These are phyloP conservation scores for Condylura cristata DNA, from an alignment of 2,113 vertebrate species.

Conservation along the genomic window DNA sequence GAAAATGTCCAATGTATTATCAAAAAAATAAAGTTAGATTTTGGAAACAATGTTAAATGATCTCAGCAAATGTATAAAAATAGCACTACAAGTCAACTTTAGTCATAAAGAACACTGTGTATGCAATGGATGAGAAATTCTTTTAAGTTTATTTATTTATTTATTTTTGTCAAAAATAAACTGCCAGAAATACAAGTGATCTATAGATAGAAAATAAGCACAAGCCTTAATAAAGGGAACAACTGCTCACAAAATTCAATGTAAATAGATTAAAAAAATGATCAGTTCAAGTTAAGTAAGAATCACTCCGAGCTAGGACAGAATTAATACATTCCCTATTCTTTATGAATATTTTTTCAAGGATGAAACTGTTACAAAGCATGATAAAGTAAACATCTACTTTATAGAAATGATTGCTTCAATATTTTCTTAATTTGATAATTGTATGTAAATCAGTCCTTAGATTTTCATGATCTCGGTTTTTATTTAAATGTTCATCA, in stretches of 20 bases:
- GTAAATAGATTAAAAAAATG: not conserved
- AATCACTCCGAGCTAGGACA: not conserved
- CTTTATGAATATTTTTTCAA: not conserved
- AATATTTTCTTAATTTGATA: too few relatives aligned
- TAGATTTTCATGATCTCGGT: too few relatives aligned
- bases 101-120: not conserved
- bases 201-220: not conserved
- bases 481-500: too few relatives aligned
- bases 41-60: not conserved
- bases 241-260: not conserved
- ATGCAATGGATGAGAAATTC: not conserved
- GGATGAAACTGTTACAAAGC: not conserved
- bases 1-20: not conserved
- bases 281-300: not conserved
- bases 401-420: not conserved
- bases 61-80: not conserved
- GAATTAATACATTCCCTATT: not conserved
- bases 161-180: not conserved
- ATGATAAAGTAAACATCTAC: not conserved
- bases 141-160: not conserved
- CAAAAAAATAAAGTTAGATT: not conserved
- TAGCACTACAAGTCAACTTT: not conserved
- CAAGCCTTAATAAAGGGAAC: not conserved
- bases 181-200: not conserved
- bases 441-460: too few relatives aligned